These are phyloP conservation scores for Dicroscelio sp. DNA, from an alignment of 2,888 invertebrate species.

Conservation along the genomic window DNA sequence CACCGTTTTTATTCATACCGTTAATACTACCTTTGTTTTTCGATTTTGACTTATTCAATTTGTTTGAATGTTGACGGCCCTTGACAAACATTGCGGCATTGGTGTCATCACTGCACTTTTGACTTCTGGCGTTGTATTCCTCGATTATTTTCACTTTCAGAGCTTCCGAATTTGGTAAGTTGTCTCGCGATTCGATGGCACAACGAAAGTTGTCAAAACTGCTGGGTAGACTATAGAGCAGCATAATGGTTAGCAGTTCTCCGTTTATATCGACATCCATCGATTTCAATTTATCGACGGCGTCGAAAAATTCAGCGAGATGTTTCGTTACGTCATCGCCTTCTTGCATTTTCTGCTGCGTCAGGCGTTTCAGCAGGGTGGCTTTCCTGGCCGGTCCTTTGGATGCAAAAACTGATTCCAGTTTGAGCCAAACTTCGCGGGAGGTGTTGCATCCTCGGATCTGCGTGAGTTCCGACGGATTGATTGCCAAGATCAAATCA, in stretches of 20 bases:
- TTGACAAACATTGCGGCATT: conserved; percentile 27
- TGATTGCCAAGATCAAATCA: background rate
- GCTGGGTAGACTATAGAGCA: conserved; percentile 59
- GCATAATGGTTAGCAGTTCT: conserved; percentile 45
- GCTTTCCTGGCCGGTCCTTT: conserved; percentile 9
- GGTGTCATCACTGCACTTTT: background rate
- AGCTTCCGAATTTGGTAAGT: background rate
- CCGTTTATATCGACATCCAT: conserved; percentile 82
- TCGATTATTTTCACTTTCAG: conserved; percentile 25
- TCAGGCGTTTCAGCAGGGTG: conserved; percentile 14
- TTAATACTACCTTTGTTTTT: background rate
- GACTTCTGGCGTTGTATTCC: conserved; percentile 3
- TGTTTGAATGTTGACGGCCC: background rate
- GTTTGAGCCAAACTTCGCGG: background rate
- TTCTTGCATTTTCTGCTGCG: conserved; percentile 72
- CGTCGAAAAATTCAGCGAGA: conserved; percentile 73
- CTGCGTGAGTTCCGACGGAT: background rate
- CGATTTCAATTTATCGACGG: conserved; percentile 34
- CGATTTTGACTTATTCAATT: background rate
- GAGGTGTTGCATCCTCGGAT: conserved; percentile 13
- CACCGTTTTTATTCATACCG: background rate
- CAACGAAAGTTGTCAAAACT: conserved; percentile 25
- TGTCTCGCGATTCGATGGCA: conserved; percentile 37
- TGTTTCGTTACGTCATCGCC: conserved; percentile 88
- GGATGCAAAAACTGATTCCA: conserved; percentile 1